Percentiles rank a stretch among this genome's conserved stretches.
phyloP scores from a whole-genome alignment of 2,888 invertebrate species.

The Penaeus monodon region DNA sequence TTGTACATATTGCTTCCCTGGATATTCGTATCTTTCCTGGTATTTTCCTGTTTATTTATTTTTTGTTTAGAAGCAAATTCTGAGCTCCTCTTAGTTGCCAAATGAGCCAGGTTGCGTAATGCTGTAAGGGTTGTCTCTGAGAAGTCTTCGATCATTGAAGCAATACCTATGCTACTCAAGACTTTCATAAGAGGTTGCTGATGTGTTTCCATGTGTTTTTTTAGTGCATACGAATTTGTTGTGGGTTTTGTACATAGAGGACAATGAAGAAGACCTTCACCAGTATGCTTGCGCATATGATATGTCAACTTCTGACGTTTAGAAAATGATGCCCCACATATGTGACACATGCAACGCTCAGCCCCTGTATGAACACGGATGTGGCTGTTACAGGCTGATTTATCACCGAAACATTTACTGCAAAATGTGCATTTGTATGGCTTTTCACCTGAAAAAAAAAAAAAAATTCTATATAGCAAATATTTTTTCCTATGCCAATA shows the following conservation, averaged over 20 bases:
- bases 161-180: constrained; percentile 9
- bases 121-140: constrained; percentile 26
- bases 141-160: background rate
- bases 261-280: constrained; percentile 72
- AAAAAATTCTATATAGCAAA: background rate
- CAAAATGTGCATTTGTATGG: constrained; percentile 75
- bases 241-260: constrained; percentile 67
- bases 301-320: constrained; percentile 74
- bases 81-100: background rate
- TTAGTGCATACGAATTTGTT: constrained; percentile 57
- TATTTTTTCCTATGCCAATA: too few relatives aligned
- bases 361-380: constrained; percentile 73
- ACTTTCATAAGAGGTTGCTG: constrained; percentile 37
- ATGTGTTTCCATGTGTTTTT: constrained; percentile 57
- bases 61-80: too few relatives aligned
- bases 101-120: constrained; percentile 24
- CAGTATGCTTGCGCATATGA: constrained; percentile 75
- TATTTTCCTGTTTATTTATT: too few relatives aligned
- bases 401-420: constrained; percentile 74
- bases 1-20: too few relatives aligned
- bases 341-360: constrained; percentile 72
- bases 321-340: constrained; percentile 75
- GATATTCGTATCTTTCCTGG: too few relatives aligned
- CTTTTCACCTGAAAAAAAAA: constrained; percentile 69
- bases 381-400: constrained; percentile 75